Evolutionary conservation across 2,113 vertebrate genomes (phyloP).

Genomic region (Dipodomys spectabilis): DNA sequence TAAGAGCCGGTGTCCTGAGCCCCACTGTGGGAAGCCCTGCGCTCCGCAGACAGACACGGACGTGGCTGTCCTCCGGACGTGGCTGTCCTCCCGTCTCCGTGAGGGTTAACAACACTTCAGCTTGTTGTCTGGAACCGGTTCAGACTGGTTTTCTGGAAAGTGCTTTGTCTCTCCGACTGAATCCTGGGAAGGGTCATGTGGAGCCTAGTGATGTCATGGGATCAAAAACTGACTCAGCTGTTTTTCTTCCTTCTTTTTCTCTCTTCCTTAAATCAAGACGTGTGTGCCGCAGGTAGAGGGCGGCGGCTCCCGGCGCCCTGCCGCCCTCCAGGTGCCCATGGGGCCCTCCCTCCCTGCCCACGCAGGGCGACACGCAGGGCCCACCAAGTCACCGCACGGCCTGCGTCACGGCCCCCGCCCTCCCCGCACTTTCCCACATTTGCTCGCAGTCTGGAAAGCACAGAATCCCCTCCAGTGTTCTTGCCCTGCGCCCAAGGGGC

Average conservation of each 20-base stretch:
- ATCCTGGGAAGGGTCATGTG: constrained; percentile 95
- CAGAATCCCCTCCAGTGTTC: not conserved
- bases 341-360: not conserved
- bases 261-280: constrained; percentile 69
- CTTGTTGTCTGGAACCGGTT: constrained; percentile 91
- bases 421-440: not conserved
- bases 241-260: constrained; percentile 84
- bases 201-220: constrained; percentile 91
- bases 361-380: constrained; percentile 22
- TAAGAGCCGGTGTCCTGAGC: constrained; percentile 75
- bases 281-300: constrained; percentile 79
- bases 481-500: not conserved
- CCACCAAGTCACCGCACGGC: not conserved
- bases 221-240: constrained; percentile 90
- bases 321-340: constrained; percentile 80
- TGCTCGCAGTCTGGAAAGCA: no score
- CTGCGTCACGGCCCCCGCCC: not conserved
- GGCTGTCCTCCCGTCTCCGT: constrained; percentile 77
- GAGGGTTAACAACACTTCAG: constrained; percentile 92
- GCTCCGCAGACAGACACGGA: constrained; percentile 37
- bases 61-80: constrained; percentile 59
- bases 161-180: constrained; percentile 91
- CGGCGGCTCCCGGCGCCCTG: not conserved
- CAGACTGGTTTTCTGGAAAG: constrained; percentile 94
- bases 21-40: constrained; percentile 85